These are phyloP conservation scores for Mactromeris polynyma DNA, from an alignment of 2,888 invertebrate genomes.

Conservation along the genomic window DNA sequence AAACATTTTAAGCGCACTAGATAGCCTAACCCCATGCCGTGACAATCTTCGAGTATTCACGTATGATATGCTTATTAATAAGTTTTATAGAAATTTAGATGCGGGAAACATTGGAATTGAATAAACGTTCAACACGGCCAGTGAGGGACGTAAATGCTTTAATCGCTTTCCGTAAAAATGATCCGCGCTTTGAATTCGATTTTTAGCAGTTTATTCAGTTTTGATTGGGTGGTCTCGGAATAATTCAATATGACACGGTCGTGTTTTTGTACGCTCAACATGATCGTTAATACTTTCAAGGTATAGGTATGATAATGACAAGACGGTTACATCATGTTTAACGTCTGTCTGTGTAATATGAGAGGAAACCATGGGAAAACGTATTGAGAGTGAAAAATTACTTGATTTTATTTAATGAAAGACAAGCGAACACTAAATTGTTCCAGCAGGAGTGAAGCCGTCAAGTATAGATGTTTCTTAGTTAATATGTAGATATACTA, in stretches of 20 bases:
- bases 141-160: constrained; percentile 38
- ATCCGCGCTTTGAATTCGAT: constrained; percentile 23
- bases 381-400: too few species aligned
- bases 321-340: background rate
- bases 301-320: constrained; percentile 12
- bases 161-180: constrained; percentile 27
- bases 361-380: too few species aligned
- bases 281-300: background rate
- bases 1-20: constrained; percentile 39
- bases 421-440: too few species aligned
- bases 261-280: background rate
- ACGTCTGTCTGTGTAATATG: background rate
- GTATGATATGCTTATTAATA: constrained; percentile 67
- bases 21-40: constrained; percentile 51
- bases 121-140: constrained; percentile 24
- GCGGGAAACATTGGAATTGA: constrained; percentile 36
- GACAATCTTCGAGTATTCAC: constrained; percentile 44
- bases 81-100: constrained; percentile 45
- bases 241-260: constrained; percentile 10
- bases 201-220: constrained; percentile 31
- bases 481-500: too few species aligned
- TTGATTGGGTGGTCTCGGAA: constrained; percentile 36
- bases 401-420: too few species aligned
- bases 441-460: too few species aligned
- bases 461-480: too few species aligned